These are phyloP conservation scores for Tenebrio molitor DNA, from an alignment of 1,140 invertebrate genomes.

Conservation along the genomic window DNA sequence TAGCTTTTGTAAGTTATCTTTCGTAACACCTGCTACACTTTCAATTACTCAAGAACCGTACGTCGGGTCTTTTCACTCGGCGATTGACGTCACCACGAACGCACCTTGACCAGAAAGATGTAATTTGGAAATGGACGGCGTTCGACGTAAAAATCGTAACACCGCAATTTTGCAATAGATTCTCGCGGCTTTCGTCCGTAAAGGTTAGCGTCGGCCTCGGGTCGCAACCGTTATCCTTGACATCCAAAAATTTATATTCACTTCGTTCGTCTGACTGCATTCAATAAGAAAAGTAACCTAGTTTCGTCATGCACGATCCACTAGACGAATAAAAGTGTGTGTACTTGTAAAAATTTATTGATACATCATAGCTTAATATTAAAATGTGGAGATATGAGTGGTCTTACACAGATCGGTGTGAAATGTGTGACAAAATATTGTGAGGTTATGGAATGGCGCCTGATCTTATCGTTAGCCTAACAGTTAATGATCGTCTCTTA, in stretches of 20 bases:
- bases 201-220: conserved; percentile 24
- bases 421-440: conserved; percentile 18
- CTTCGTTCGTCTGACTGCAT: conserved; percentile 1
- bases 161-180: conserved; percentile 4
- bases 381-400: conserved; percentile 4
- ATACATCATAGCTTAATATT: conserved; percentile 31
- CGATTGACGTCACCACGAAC: conserved; percentile 14
- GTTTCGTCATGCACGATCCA: conserved; percentile 27
- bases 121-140: conserved; percentile 25
- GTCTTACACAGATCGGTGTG: conserved; percentile 11
- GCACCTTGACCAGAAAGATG: conserved; percentile 5
- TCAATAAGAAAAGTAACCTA: conserved; percentile 17
- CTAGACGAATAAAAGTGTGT: conserved; percentile 27
- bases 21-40: conserved; percentile 24
- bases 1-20: neutral
- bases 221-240: conserved; percentile 25
- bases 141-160: conserved; percentile 11
- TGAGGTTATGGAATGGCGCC: conserved; percentile 25
- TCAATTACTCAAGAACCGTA: conserved; percentile 19
- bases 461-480: conserved; percentile 6
- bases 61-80: neutral
- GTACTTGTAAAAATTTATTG: conserved; percentile 36
- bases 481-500: conserved; percentile 15
- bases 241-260: conserved; percentile 44
- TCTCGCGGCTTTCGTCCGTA: neutral